Conservation (phyloP, 2,797 vertebrate species). For the Paguma larvata region DNA sequence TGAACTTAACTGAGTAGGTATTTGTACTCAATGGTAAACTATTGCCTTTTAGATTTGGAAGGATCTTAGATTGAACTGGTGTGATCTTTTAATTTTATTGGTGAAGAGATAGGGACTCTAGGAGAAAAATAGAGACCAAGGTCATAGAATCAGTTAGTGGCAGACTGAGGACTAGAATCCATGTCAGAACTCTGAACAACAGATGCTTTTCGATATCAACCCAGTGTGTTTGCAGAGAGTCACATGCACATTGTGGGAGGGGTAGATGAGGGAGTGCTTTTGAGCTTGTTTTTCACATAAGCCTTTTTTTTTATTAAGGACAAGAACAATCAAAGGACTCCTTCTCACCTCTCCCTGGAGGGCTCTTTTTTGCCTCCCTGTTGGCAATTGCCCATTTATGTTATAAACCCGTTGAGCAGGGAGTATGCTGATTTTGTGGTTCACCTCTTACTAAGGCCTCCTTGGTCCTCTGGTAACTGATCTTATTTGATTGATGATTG, state of each 20-base stretch:
- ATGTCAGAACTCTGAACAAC: neutral
- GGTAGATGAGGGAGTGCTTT: neutral
- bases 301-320: slow-evolving; percentile 69
- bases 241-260: neutral
- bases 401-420: slow-evolving; percentile 44
- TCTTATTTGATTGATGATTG: slow-evolving; percentile 77
- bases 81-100: slow-evolving; percentile 51
- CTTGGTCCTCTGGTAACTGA: slow-evolving; percentile 54
- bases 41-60: slow-evolving; percentile 13
- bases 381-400: slow-evolving; percentile 58
- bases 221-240: neutral
- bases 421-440: slow-evolving; percentile 65
- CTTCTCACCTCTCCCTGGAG: slow-evolving; percentile 61
- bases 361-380: slow-evolving; percentile 13
- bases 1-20: neutral
- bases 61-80: neutral
- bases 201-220: neutral
- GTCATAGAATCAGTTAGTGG: neutral
- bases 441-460: slow-evolving; percentile 52
- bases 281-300: slow-evolving; percentile 65
- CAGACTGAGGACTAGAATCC: neutral
- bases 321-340: slow-evolving; percentile 69
- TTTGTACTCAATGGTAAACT: neutral
- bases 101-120: neutral
- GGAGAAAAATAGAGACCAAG: neutral